These are phyloP conservation scores for Phrynosoma platyrhinos DNA, from an alignment of 2,113 vertebrate genomes.

Conservation along the genomic window DNA sequence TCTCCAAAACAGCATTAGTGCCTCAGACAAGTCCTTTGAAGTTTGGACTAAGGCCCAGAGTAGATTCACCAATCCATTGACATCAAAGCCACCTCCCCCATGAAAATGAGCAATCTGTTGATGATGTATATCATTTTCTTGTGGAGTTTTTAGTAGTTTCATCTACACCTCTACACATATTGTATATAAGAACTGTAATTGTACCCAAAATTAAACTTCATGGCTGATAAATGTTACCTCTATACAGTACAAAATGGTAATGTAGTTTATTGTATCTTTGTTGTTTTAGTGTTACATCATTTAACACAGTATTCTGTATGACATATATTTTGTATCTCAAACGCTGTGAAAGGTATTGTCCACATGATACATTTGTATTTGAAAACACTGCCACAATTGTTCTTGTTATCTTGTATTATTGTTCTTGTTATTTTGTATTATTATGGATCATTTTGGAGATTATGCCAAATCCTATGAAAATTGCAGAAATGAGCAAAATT, in stretches of 20 bases:
- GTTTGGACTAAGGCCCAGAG: too few species aligned
- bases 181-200: constrained; percentile 7
- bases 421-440: neutral
- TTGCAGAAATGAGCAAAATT: neutral
- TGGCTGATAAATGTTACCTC: neutral
- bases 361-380: neutral
- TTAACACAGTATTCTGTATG: neutral
- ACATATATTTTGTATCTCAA: constrained; percentile 20
- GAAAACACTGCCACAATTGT: constrained; percentile 38
- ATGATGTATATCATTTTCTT: constrained; percentile 14
- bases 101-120: constrained; percentile 20
- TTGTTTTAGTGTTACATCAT: neutral
- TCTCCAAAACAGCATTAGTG: too few species aligned
- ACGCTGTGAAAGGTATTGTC: constrained; percentile 32
- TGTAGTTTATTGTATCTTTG: constrained; percentile 8
- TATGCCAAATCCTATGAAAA: neutral
- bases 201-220: constrained; percentile 20
- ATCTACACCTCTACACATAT: constrained; percentile 13
- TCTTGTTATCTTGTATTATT: neutral
- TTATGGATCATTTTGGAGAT: neutral
- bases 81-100: too few species aligned
- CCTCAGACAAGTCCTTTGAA: too few species aligned
- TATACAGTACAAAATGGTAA: neutral
- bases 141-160: constrained; percentile 24
- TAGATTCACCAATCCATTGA: too few species aligned